Evolutionary conservation across 2,888 invertebrate genomes (phyloP).

Genomic region (Phortica magna): DNA sequence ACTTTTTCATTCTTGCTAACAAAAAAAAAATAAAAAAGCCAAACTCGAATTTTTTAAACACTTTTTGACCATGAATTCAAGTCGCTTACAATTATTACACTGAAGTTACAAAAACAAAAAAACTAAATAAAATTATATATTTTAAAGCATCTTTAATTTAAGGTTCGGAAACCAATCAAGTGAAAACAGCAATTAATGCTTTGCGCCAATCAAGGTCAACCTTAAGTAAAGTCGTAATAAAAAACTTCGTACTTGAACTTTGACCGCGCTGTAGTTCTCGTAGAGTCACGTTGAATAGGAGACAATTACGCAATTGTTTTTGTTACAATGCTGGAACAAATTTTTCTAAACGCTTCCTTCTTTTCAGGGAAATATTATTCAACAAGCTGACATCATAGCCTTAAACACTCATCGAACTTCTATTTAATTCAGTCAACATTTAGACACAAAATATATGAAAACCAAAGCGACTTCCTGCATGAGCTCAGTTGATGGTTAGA

Average conservation of each 20-base stretch:
- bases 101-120: not conserved
- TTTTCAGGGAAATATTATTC: too few species aligned
- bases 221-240: too few species aligned
- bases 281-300: too few species aligned
- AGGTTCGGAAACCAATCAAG: not conserved
- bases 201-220: too few species aligned
- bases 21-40: not conserved
- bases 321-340: too few species aligned
- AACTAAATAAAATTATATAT: not conserved
- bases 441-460: not conserved
- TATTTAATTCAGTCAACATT: not conserved
- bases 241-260: too few species aligned
- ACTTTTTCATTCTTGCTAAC: not conserved
- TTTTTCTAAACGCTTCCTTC: too few species aligned
- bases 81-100: not conserved
- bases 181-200: not conserved
- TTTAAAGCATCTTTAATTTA: not conserved
- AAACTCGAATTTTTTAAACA: not conserved
- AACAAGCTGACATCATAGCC: too few species aligned
- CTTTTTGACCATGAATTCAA: not conserved
- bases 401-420: too few species aligned
- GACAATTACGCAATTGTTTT: too few species aligned
- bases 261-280: too few species aligned
- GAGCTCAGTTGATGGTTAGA: not conserved
- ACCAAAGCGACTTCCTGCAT: constrained; percentile 11